A percentile compares a stretch with the other conserved stretches of the same genome.
Conservation (phyloP, 64 coral and sea anemone genomes). For the Pocillopora damicornis region DNA sequence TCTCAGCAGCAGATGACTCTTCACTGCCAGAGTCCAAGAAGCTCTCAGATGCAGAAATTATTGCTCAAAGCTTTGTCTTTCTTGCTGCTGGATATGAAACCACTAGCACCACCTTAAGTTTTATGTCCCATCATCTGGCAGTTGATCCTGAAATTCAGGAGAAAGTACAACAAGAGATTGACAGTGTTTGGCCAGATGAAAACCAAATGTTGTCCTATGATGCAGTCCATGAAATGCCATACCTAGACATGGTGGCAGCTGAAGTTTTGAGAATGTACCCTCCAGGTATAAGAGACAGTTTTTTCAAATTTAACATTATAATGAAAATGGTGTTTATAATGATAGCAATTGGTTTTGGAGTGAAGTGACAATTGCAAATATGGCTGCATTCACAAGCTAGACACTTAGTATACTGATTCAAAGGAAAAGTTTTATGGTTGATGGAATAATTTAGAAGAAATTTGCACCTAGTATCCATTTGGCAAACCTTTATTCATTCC, state of each 20-base stretch:
- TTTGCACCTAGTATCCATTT: no score
- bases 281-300: neutral
- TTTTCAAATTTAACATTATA: neutral
- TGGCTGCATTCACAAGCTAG: no score
- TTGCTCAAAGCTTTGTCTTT: slow-evolving; percentile 46
- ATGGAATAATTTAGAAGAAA: no score
- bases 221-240: slow-evolving; percentile 26
- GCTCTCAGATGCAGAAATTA: slow-evolving; percentile 38
- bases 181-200: slow-evolving; percentile 32
- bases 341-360: neutral
- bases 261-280: slow-evolving; percentile 47
- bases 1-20: neutral
- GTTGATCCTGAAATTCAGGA: slow-evolving; percentile 45
- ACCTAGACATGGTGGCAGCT: slow-evolving; percentile 47
- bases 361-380: no score
- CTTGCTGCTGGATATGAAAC: slow-evolving; percentile 45
- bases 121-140: slow-evolving; percentile 17
- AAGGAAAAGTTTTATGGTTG: no score
- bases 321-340: neutral
- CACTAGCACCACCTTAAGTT: slow-evolving; percentile 8
- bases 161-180: slow-evolving; percentile 46
- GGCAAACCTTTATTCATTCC: no score
- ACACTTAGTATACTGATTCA: no score
- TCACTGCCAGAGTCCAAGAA: slow-evolving; percentile 12
- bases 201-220: slow-evolving; percentile 27